These are phyloP conservation scores for Drosophila pruinosa DNA, from an alignment of 1,140 invertebrate species.

Conservation along the genomic window DNA sequence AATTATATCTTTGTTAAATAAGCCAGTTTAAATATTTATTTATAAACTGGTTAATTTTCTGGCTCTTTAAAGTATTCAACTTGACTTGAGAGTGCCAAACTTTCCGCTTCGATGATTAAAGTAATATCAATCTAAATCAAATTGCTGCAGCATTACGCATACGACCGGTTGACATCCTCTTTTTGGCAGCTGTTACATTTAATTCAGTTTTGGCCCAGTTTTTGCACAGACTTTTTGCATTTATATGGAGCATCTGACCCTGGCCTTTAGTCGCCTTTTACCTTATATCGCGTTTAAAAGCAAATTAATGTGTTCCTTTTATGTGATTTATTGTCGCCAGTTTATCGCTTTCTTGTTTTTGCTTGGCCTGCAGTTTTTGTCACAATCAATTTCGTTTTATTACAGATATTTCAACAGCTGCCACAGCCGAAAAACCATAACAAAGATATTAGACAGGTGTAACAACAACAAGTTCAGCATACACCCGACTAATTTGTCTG, in stretches of 20 bases:
- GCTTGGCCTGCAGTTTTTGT: constrained; percentile 21
- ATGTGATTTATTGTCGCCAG: constrained; percentile 42
- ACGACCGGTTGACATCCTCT: not conserved
- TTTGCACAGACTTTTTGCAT: not conserved
- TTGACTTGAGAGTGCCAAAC: not conserved
- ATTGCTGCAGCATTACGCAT: not conserved
- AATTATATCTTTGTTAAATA: not conserved
- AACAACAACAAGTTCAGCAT: constrained; percentile 24
- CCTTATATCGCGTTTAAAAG: constrained; percentile 9
- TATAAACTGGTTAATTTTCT: not conserved
- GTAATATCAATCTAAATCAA: not conserved
- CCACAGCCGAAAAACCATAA: constrained; percentile 6
- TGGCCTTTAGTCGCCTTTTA: constrained; percentile 47
- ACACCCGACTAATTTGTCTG: constrained; percentile 54
- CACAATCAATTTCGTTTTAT: constrained; percentile 58
- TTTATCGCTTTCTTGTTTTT: constrained; percentile 27
- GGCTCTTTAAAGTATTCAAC: not conserved
- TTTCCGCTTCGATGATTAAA: not conserved
- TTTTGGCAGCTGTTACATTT: constrained; percentile 12
- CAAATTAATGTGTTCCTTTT: constrained; percentile 42
- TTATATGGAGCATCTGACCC: constrained; percentile 31
- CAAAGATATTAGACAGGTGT: constrained; percentile 36
- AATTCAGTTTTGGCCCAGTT: not conserved
- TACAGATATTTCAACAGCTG: constrained; percentile 55
- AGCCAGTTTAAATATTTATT: not conserved